Conservation (phyloP, 2,888 invertebrate species). For the Sipha maydis region DNA sequence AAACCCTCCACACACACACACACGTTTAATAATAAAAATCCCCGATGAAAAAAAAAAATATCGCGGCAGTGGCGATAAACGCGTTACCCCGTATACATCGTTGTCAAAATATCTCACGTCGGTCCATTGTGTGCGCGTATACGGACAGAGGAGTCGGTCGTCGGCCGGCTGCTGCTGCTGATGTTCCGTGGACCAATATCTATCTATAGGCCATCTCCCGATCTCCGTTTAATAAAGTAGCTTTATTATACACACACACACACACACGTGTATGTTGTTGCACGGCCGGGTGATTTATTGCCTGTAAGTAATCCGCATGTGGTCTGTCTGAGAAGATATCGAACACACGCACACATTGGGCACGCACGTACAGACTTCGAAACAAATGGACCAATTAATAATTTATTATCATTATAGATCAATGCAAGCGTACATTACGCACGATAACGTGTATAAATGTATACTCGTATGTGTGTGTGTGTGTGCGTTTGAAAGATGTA, state of each 20-base stretch:
- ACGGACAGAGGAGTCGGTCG: constrained; percentile 6
- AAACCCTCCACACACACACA: neutral
- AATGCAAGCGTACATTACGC: neutral
- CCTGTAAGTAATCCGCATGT: constrained; percentile 50
- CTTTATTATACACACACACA: constrained; percentile 32
- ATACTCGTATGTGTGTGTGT: too few species aligned
- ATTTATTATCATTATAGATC: constrained; percentile 50
- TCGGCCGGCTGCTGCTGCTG: constrained; percentile 33
- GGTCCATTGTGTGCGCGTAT: constrained; percentile 1
- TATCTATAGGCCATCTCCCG: constrained; percentile 20
- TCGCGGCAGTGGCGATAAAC: neutral
- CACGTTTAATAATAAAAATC: constrained; percentile 23
- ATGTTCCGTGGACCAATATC: constrained; percentile 3
- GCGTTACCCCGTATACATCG: neutral
- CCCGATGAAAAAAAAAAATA: neutral
- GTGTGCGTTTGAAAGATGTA: neutral
- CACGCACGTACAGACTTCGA: constrained; percentile 6
- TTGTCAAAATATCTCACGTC: constrained; percentile 59
- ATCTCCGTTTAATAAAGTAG: constrained; percentile 58
- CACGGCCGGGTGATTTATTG: constrained; percentile 46
- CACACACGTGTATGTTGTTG: neutral
- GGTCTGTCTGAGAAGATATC: constrained; percentile 27
- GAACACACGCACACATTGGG: neutral
- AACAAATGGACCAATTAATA: constrained; percentile 57
- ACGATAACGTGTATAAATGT: neutral